Conservation (phyloP, 2,113 vertebrate genomes). For the Syrmaticus mikado region DNA sequence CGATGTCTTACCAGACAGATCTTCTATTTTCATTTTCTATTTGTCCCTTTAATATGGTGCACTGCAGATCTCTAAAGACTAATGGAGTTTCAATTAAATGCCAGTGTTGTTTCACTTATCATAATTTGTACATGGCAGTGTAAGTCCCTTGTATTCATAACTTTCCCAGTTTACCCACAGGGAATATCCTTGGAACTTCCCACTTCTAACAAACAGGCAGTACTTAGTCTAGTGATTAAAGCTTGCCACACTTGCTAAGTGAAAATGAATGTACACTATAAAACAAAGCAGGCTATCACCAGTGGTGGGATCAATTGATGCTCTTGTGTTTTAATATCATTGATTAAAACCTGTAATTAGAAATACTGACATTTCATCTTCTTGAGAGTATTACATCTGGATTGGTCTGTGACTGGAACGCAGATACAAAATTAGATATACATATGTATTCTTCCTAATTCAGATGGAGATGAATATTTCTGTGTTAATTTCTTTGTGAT, state of each 20-base stretch:
- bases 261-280: constrained; percentile 10
- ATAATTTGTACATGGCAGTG: constrained; percentile 34
- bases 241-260: background rate
- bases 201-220: constrained; percentile 36
- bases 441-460: background rate
- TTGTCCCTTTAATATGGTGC: constrained; percentile 30
- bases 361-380: background rate
- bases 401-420: background rate
- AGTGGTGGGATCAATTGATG: background rate
- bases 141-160: constrained; percentile 12
- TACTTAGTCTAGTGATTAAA: constrained; percentile 25
- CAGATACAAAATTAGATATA: background rate
- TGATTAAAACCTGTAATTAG: background rate
- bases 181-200: constrained; percentile 60
- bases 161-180: constrained; percentile 32
- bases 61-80: constrained; percentile 47
- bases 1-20: background rate
- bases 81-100: constrained; percentile 39
- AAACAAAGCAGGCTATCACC: constrained; percentile 17
- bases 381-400: background rate
- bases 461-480: background rate
- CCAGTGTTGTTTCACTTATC: constrained; percentile 30
- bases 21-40: constrained; percentile 3
- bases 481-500: background rate
- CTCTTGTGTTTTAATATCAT: background rate